These are phyloP conservation scores for Physocephala rufipes DNA, from an alignment of 2,888 invertebrate species.

Conservation along the genomic window DNA sequence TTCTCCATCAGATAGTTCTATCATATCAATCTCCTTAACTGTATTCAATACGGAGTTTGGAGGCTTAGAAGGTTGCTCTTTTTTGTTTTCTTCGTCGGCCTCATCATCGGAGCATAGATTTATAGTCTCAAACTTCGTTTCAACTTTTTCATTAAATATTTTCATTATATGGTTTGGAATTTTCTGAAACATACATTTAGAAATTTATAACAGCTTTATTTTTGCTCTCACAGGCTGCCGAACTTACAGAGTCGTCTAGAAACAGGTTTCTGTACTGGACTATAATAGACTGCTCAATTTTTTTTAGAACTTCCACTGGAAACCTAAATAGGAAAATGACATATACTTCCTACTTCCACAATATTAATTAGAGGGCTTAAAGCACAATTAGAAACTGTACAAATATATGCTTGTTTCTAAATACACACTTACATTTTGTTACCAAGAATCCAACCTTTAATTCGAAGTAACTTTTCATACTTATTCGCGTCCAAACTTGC, in stretches of 20 bases:
- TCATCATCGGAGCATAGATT: constrained; percentile 47
- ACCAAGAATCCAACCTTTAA: constrained; percentile 44
- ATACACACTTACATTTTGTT: constrained; percentile 41
- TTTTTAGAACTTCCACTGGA: constrained; percentile 39
- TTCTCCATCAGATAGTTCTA: constrained; percentile 18
- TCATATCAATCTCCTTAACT: not conserved
- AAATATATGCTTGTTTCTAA: not conserved
- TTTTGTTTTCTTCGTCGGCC: constrained; percentile 14
- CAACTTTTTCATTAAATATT: constrained; percentile 34
- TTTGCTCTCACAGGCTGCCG: not conserved
- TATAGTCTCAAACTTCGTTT: constrained; percentile 33
- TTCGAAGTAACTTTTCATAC: constrained; percentile 42
- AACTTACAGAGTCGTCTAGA: constrained; percentile 44
- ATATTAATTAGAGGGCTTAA: too few species aligned
- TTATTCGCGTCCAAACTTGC: constrained; percentile 38
- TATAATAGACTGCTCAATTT: constrained; percentile 44
- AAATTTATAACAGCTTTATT: constrained; percentile 13
- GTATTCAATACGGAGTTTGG: not conserved
- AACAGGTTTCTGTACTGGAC: constrained; percentile 45
- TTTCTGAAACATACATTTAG: constrained; percentile 36
- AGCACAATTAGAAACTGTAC: not conserved
- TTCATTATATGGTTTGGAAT: constrained; percentile 38
- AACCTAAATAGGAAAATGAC: constrained; percentile 38
- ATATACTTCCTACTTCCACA: too few species aligned
- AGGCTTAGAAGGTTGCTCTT: constrained; percentile 1